Base-by-base conservation (phyloP, 2,888 invertebrate genomes). In the Zelleria hepariella region DNA sequence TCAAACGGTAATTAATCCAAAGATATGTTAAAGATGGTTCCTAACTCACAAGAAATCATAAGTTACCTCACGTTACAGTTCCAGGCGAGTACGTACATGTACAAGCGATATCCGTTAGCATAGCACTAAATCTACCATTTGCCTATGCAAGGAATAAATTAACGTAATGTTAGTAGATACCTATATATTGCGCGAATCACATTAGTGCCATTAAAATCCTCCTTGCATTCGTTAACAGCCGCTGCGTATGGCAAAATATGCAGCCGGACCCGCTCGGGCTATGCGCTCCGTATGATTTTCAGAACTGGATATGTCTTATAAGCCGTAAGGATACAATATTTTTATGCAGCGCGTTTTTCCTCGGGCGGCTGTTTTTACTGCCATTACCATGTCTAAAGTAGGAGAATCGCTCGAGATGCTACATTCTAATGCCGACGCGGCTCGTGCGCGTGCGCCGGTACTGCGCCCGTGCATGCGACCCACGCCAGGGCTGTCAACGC, bases 201-300 rank as follows among this genome's bases (percentile, higher is more conserved):
- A 84, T 86, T 80, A 83, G 78, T 73, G 67, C 76, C 80, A 84
- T 86, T 85, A 85, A 83, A 85, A 84, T 86, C 83, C 79, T 81
- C 80, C 77, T 78, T 80, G 86, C 84, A 86, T 87, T 86, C 83
- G 80, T 86, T 83, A 84, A 76, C 70, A 61, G 73, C 63, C 64
- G 63, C 87, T 86, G 67, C 70, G 78, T 86, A 88, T 73, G 88
- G 88, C 75, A 84, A 88, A 86, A 86, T 86, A 88, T 88, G 87
- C 73, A 82, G 74, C 69, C 74, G 70, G 69, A 82, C 83, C 78
- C 65, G 82, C 75, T 80, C 73, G 71, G 73, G 77, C 78, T 74
- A 74, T 75, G 70, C 78, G 80, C 82, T 80, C 86, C 86, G 88
- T 86, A 86, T 88, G 88, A 88, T 88, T 88, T 86, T 88, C 88